Conservation (phyloP, 2,113 vertebrate genomes). For the Glaucidium brasilianum region DNA sequence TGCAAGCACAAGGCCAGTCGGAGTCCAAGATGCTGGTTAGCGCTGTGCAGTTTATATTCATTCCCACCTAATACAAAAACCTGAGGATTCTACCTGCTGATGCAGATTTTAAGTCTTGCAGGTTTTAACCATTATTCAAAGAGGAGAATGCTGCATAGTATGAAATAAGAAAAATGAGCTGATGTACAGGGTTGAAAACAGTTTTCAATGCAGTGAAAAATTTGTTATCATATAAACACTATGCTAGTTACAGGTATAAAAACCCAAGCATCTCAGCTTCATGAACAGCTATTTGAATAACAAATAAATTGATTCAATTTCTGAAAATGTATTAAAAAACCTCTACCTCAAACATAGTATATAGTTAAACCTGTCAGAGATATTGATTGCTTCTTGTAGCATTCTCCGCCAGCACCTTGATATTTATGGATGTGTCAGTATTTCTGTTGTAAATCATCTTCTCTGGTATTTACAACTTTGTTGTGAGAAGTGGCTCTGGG, state of each 20-base stretch:
- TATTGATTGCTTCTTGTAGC: not conserved
- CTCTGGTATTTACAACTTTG: not conserved
- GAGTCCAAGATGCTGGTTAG: not conserved
- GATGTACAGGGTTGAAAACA: not conserved
- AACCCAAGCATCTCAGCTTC: not conserved
- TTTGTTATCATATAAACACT: not conserved
- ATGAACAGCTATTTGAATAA: not conserved
- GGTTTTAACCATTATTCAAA: not conserved
- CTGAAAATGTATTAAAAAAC: not conserved
- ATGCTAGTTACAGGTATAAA: not conserved
- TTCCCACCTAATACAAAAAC: not conserved
- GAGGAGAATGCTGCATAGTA: not conserved
- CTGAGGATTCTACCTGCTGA: not conserved
- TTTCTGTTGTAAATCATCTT: slow-evolving; percentile 27
- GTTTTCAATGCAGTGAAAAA: not conserved
- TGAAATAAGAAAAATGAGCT: not conserved
- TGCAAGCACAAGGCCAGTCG: not conserved
- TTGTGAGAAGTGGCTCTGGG: slow-evolving; percentile 10
- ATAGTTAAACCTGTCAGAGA: slow-evolving; percentile 9
- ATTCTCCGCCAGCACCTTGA: not conserved
- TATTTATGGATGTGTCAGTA: slow-evolving; percentile 19
- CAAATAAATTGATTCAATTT: not conserved
- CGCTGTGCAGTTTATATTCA: not conserved
- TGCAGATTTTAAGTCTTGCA: not conserved
- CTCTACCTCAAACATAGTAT: not conserved